Base-by-base conservation (phyloP, 2,888 invertebrate genomes). In the Drosophila leonis region DNA sequence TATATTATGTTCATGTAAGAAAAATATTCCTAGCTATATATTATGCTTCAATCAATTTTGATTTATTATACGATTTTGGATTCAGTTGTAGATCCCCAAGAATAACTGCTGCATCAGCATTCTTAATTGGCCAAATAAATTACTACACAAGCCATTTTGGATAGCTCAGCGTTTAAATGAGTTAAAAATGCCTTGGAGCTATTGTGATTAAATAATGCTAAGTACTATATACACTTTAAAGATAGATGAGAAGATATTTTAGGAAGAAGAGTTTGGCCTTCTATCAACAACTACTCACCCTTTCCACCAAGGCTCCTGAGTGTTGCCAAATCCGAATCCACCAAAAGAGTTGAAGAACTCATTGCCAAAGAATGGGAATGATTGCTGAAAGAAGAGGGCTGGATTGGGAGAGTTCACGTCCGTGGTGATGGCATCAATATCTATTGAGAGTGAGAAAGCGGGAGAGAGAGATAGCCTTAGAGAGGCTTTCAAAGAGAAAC, bases 291-390 rank as follows among this genome's bases (percentile, higher is more conserved):
- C 15, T 24, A 68, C 93, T 93, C 72, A 93, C 93, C 93, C 93
- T 72, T 90, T 92, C 93, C 93, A 93, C 89, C 93, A 93, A 20
- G 91, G 90, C 48, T 90, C 88, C 57, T 88, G 89, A 29, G 85
- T 83, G 15, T 83, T 85, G 4, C 90, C 91, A 48, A 93, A 85
- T 24, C 91, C 92, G 37, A 93, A 92, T 27, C 91, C 90, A 13
- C 92, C 91, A 65, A 93, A 93, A 8, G 92, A 88, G 35, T 92
- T 92, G 57, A 93, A 91, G 82, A 92, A 92, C 61, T 92, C 92
- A 81, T 90, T 91, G 55, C 91, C 91, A 76, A 92, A 92, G 77
- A 92, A 91, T 48, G 93, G 93, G 80, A 92, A 92, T 4, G 91
- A 83, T 56, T 92, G 91, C 60, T 92, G 92, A 75, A 92, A 91